Percentiles rank a stretch among this genome's conserved stretches.
phyloP scores from a whole-genome alignment of 2,888 invertebrate species.

The Osedax fenrisi region DNA sequence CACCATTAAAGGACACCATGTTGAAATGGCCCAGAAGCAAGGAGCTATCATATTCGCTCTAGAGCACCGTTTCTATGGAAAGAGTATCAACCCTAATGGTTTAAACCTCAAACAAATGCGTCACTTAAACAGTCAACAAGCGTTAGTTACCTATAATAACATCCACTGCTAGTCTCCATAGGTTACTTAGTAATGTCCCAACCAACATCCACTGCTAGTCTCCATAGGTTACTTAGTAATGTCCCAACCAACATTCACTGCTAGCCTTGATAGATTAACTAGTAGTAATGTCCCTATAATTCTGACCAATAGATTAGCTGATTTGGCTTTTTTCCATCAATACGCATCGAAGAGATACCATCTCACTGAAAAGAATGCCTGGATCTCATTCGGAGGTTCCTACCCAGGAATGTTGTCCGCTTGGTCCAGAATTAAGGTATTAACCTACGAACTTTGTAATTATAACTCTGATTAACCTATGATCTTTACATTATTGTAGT shows the following conservation, averaged over 20 bases:
- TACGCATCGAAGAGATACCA: constrained; percentile 34
- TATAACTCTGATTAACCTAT: too few relatives aligned
- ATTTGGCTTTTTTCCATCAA: constrained; percentile 38
- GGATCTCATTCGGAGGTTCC: constrained; percentile 41
- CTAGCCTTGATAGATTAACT: too few relatives aligned
- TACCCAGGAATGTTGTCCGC: constrained; percentile 41
- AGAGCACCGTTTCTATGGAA: constrained; percentile 41
- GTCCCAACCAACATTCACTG: too few relatives aligned
- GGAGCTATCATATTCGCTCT: constrained; percentile 38
- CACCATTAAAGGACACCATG: constrained; percentile 40
- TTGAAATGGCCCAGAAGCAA: constrained; percentile 37
- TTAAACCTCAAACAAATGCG: constrained; percentile 9
- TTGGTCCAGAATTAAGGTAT: constrained; percentile 41
- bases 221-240: too few relatives aligned
- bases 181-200: too few relatives aligned
- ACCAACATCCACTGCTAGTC: too few relatives aligned
- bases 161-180: too few relatives aligned
- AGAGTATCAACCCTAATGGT: constrained; percentile 39
- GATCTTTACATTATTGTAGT: constrained; percentile 37
- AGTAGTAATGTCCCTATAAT: too few relatives aligned
- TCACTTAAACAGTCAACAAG: constrained; percentile 12
- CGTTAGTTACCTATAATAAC: background rate
- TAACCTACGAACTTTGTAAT: too few relatives aligned
- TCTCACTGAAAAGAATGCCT: constrained; percentile 34
- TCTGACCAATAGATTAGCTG: constrained; percentile 39